These are phyloP conservation scores for Mustelus asterias DNA, from an alignment of 2,113 vertebrate species.

Conservation along the genomic window DNA sequence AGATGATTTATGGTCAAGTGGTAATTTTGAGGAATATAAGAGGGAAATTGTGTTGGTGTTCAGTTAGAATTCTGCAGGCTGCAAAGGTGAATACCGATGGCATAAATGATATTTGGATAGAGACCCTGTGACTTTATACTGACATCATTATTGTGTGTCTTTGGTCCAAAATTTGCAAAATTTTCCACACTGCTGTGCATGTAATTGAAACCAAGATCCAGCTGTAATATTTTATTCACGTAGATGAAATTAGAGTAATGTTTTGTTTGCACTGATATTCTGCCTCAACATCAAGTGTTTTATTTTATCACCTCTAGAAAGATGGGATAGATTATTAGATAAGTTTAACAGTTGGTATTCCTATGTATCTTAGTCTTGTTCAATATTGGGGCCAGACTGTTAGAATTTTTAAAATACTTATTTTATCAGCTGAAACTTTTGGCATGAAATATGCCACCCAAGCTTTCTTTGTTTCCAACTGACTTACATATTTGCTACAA, in stretches of 20 bases:
- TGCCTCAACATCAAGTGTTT: neutral
- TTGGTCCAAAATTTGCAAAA: neutral
- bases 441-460: neutral
- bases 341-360: neutral
- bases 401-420: neutral
- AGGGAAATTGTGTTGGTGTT: neutral
- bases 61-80: neutral
- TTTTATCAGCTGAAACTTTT: neutral
- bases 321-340: neutral
- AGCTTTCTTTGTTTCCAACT: neutral
- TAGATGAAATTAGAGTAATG: neutral
- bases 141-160: neutral
- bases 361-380: neutral
- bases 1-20: neutral
- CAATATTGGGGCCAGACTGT: neutral
- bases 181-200: neutral
- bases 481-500: neutral
- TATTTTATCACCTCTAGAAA: neutral
- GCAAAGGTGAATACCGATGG: neutral
- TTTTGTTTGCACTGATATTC: neutral
- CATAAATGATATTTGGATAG: neutral
- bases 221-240: neutral
- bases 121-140: neutral
- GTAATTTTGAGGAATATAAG: neutral
- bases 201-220: neutral